Evolutionary conservation across 2,113 vertebrate species (phyloP), one percentile per base, ranked within the genome.

Genomic region (Notiomystis cincta): DNA sequence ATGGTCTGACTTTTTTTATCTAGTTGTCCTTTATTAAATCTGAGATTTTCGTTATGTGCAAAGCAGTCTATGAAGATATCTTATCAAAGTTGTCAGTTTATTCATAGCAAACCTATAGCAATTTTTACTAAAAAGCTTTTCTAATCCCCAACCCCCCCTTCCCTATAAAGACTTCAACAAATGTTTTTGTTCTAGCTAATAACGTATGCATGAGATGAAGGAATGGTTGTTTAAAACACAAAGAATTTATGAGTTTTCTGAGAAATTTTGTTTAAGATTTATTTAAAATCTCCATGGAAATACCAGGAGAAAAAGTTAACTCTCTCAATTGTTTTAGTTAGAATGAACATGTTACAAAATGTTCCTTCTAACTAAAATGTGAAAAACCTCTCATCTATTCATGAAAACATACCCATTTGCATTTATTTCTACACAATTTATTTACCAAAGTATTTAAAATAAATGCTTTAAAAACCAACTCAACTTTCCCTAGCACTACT

Each of bases 1-100:
- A 66, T 61, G n/a, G n/a, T 94, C 67, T 95, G 61, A 87, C 22
- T 91, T 93, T 95, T 95, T 80, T 85, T 56, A 85, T 51, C 27
- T 70, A 53, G 20, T 56, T 82, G 30, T 61, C 35, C 18, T 95
- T 95, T 95, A 64, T 87, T 76, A 95, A 96, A 87, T 56, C 42
- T 87, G 54, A 96, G 24, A 67, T 42, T 70, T 86, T 92, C 92
- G 20, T 85, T 50, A 70, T 47, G 54, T 38, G 83, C 54, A 88
- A 27, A 76, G 15, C 27, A 96, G 28, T 44, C 84, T 93, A 44
- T 93, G 57, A 82, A 93, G 47, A 42, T 42, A 89, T 56, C 53
- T 89, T 94, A 45, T 81, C 69, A 90, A 94, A 96, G 60, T 25
- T 80, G 58, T 56, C 64, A 42, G 28, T 90, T 91, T 88, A 69